These are phyloP conservation scores for Myiothlypis coronata DNA, from an alignment of 2,797 vertebrate genomes.

Conservation along the genomic window DNA sequence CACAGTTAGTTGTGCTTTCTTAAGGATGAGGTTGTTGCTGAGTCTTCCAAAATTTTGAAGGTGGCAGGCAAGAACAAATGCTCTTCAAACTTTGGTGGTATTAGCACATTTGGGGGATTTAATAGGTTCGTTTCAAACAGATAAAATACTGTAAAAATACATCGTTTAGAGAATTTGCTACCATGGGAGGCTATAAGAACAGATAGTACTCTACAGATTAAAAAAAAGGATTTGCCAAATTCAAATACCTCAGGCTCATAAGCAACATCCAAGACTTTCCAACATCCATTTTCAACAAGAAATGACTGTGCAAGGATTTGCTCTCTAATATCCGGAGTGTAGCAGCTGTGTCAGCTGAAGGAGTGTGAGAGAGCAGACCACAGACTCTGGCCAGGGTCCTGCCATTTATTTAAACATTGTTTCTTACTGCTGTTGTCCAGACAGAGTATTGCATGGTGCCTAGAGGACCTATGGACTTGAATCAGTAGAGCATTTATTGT, in stretches of 20 bases:
- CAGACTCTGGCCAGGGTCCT: neutral
- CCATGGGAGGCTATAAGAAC: neutral
- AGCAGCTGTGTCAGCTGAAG: neutral
- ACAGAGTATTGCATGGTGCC: neutral
- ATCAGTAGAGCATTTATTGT: neutral
- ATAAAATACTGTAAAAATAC: neutral
- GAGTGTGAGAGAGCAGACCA: neutral
- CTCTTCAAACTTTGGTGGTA: too few relatives aligned
- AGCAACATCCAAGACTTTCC: neutral
- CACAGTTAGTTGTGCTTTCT: neutral
- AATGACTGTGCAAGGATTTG: neutral
- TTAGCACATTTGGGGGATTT: neutral
- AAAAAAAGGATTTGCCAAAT: neutral
- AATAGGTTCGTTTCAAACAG: neutral
- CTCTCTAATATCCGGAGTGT: neutral
- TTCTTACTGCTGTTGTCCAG: neutral
- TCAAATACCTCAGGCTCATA: neutral
- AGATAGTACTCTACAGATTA: neutral
- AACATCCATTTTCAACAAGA: neutral
- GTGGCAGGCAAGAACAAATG: too few relatives aligned
- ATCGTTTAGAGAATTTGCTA: neutral
- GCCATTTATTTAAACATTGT: neutral
- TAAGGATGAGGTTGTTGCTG: neutral
- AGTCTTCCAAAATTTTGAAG: neutral
- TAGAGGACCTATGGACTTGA: neutral